A percentile compares a stretch with the other conserved stretches of the same genome.
phyloP scores from a whole-genome alignment of 2,888 invertebrate species.

The Agrypnus murinus region DNA sequence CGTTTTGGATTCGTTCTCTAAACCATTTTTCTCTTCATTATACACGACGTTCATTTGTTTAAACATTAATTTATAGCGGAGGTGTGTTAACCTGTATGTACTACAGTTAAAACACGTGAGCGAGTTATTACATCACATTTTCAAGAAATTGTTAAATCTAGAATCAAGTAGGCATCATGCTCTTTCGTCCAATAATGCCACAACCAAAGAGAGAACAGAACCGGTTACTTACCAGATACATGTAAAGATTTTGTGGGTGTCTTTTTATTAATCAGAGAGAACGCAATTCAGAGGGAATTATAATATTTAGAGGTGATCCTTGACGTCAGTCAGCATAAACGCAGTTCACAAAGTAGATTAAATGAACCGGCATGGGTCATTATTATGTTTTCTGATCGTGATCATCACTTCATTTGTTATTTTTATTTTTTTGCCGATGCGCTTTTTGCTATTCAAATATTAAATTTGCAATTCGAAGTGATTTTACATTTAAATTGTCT shows the following conservation, averaged over 20 bases:
- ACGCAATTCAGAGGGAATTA: not conserved
- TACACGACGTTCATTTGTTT: not conserved
- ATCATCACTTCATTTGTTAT: no score
- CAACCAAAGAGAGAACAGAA: no score
- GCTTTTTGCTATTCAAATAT: no score
- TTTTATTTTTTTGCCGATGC: no score
- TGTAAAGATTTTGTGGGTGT: no score
- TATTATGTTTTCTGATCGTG: no score
- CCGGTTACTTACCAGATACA: not conserved
- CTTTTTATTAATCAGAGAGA: not conserved
- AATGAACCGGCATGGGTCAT: no score
- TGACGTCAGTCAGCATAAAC: slow-evolving; percentile 4
- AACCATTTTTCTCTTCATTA: not conserved
- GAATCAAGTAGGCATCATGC: not conserved
- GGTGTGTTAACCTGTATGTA: slow-evolving; percentile 10
- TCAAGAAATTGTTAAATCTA: not conserved
- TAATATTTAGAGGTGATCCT: slow-evolving; percentile 8
- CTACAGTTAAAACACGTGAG: slow-evolving; percentile 19
- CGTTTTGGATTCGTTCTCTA: not conserved
- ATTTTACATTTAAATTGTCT: no score
- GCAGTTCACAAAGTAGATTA: no score
- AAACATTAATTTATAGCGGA: slow-evolving; percentile 4
- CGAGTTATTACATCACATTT: slow-evolving; percentile 15
- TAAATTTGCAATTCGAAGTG: no score
- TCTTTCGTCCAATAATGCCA: not conserved